phyloP scores from a whole-genome alignment of 2,888 invertebrate species.

The Mesochorus sp. region DNA sequence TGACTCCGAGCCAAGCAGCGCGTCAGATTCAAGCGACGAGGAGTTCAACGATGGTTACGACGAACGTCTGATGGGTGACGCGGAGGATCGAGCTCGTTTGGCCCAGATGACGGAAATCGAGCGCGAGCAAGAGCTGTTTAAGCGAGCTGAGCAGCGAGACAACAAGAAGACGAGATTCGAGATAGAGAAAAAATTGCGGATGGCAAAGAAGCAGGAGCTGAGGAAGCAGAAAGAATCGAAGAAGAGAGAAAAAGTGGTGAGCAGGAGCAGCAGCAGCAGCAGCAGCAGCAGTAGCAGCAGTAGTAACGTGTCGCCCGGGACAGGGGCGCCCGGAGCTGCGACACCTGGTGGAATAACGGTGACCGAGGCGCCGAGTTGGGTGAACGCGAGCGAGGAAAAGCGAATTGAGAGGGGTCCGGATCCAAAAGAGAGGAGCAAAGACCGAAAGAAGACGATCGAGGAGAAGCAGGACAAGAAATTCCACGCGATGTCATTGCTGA shows the following conservation, averaged over 20 bases:
- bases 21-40: constrained; percentile 88
- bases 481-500: constrained; percentile 95
- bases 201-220: constrained; percentile 90
- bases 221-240: constrained; percentile 84
- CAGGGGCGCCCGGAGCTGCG: background rate
- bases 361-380: background rate
- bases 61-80: constrained; percentile 98
- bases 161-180: constrained; percentile 97
- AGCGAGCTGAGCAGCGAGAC: constrained; percentile 97
- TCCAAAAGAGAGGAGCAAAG: constrained; percentile 91
- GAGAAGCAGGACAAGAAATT: constrained; percentile 94
- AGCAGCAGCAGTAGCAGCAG: background rate
- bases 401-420: constrained; percentile 83
- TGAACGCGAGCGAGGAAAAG: constrained; percentile 82
- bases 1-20: constrained; percentile 84
- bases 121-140: constrained; percentile 98
- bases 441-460: constrained; percentile 95
- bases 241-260: constrained; percentile 79
- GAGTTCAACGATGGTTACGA: constrained; percentile 99
- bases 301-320: background rate
- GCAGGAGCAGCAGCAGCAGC: constrained; percentile 29
- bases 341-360: background rate
- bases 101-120: constrained; percentile 98
- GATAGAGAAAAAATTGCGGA: constrained; percentile 95
- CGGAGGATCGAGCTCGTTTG: constrained; percentile 94